Evolutionary conservation across 2,113 vertebrate species (phyloP).

Genomic region (Thunnus thynnus): DNA sequence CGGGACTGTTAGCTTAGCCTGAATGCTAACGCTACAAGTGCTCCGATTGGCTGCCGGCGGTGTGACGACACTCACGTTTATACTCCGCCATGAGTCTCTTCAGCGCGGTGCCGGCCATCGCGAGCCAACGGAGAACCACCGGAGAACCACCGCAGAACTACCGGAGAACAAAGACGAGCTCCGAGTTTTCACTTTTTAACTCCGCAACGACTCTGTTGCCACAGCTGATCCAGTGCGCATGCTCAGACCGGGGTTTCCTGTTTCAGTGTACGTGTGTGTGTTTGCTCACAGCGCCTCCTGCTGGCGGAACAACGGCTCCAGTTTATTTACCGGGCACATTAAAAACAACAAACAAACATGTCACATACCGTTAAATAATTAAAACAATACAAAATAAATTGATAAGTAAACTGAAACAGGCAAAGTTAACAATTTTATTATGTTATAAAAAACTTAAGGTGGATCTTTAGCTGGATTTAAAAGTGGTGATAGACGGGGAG

Average conservation of each 20-base stretch:
- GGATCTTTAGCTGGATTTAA: too few species aligned
- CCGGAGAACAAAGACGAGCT: too few species aligned
- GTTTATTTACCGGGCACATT: too few species aligned
- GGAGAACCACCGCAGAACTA: too few species aligned
- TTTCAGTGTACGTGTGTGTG: background rate
- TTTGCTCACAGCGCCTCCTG: background rate
- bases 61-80: conserved; percentile 73
- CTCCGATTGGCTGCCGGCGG: background rate
- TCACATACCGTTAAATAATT: too few species aligned
- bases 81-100: conserved; percentile 84
- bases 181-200: background rate
- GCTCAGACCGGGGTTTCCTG: background rate
- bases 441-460: too few species aligned
- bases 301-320: background rate
- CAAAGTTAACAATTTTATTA: too few species aligned
- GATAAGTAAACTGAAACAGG: too few species aligned
- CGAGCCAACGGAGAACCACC: background rate
- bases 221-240: background rate
- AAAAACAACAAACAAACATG: too few species aligned
- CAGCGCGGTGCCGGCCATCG: conserved; percentile 81
- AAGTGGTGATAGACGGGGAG: too few species aligned
- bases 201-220: background rate
- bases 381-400: too few species aligned
- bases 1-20: conserved; percentile 22
- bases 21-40: background rate